Conservation (phyloP, 2,888 invertebrate species). For the Druceiella hillmani region DNA sequence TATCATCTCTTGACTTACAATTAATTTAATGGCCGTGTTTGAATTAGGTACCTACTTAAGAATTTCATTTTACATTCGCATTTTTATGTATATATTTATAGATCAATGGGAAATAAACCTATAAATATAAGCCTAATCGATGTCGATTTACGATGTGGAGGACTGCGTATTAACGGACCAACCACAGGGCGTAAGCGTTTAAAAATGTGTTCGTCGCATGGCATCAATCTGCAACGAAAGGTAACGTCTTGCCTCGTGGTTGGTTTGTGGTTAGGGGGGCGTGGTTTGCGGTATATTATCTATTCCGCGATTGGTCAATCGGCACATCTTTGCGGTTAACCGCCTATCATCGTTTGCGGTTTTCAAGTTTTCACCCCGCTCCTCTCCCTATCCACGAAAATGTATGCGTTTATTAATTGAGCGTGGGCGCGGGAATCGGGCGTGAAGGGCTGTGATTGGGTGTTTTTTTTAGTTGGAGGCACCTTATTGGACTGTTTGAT, state of each 20-base stretch:
- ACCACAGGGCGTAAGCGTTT: constrained; percentile 29
- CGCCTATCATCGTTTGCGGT: constrained; percentile 45
- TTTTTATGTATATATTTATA: too few species aligned
- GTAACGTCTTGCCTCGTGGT: constrained; percentile 51
- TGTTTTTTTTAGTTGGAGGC: constrained; percentile 20
- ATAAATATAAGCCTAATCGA: too few species aligned
- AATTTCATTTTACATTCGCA: too few species aligned
- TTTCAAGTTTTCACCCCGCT: constrained; percentile 54
- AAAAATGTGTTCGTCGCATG: constrained; percentile 36
- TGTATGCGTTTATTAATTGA: constrained; percentile 28
- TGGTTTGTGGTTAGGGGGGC: constrained; percentile 62
- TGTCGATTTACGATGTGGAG: too few species aligned
- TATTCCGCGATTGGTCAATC: constrained; percentile 54
- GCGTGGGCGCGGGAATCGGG: constrained; percentile 16
- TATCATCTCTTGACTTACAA: too few species aligned
- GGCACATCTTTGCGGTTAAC: constrained; percentile 54
- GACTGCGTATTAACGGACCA: constrained; percentile 31
- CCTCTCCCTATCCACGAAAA: too few species aligned
- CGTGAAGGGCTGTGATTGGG: constrained; percentile 39
- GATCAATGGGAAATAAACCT: too few species aligned
- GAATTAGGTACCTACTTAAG: too few species aligned
- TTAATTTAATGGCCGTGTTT: too few species aligned
- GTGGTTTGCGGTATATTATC: constrained; percentile 58
- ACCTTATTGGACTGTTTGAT: constrained; percentile 11
- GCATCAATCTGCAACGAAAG: constrained; percentile 43